Evolutionary conservation across 2,113 vertebrate genomes (phyloP).

Genomic region (Clarias gariepinus): DNA sequence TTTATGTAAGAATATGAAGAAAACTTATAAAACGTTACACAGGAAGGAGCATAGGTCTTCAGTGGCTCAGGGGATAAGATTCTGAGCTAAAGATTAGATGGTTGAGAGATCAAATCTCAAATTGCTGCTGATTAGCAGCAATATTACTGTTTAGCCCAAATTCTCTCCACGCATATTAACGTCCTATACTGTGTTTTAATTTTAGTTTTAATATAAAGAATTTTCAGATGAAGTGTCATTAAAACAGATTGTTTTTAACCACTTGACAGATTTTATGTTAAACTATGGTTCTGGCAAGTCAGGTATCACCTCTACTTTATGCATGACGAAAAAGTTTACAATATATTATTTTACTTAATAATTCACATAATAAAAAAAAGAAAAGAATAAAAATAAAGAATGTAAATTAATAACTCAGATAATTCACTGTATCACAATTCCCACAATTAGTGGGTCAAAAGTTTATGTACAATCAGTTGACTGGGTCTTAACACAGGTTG

Average conservation of each 20-base stretch:
- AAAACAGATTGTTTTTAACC: background rate
- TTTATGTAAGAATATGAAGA: background rate
- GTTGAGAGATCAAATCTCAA: slow-evolving; percentile 8
- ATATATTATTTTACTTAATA: too few species aligned
- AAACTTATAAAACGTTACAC: background rate
- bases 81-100: background rate
- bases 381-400: too few species aligned
- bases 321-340: too few species aligned
- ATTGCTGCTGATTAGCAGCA: background rate
- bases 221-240: background rate
- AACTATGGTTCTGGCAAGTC: too few species aligned
- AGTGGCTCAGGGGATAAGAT: background rate
- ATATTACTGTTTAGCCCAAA: background rate
- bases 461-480: too few species aligned
- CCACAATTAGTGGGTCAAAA: too few species aligned
- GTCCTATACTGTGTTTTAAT: background rate
- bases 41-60: background rate
- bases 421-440: too few species aligned
- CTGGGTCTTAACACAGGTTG: too few species aligned
- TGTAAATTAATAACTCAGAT: too few species aligned
- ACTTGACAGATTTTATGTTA: too few species aligned
- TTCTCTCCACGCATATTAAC: background rate
- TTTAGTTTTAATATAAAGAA: background rate
- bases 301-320: too few species aligned
- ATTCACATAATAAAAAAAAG: too few species aligned